Base-by-base conservation (phyloP, 2,113 vertebrate genomes). In the Ciconia boyciana region DNA sequence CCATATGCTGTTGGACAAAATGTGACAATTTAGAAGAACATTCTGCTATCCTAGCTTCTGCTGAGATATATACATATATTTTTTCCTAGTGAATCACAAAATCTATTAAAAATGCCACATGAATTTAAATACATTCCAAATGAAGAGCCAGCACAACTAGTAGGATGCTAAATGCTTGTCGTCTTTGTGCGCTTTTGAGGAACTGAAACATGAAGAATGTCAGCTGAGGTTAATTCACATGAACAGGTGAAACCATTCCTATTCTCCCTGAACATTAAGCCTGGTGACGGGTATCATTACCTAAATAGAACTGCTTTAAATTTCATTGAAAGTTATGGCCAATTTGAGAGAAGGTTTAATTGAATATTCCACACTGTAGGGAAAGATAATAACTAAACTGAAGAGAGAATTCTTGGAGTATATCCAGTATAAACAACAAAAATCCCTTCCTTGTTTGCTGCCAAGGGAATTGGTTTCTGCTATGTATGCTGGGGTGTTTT, bases 301-400 rank as follows among this genome's bases (percentile, higher is more conserved):
- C 94, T 95, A 95, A 97, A 94, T 49, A 92, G 93, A 97, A 90
- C 62, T 88, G 91, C 80, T 94, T 95, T 92, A 90, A 95, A 97
- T 96, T 97, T 62, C 94, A 72, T 57, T 46, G 43, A 87, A 97
- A 97, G 90, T 94, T 97, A 97, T 60, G 85, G 95, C 84, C 95
- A 97, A 97, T 98, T 97, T 90, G 95, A 98, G 94, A 82, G 89
- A 74, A 88, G 91, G 89, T 91, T 98, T 98, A 98, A 98, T 97
- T 98, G 96, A 97, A 92, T 96, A 97, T 96, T 83, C 85, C 74
- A 82, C 51, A 87, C 94, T 57, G 71, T 65, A 44, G 92, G 94
- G 96, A 93, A 97, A 97, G 96, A 89, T 94, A 96, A 96, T 90
- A 96, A 96, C 92, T 87, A 89, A 89, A 92, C 58, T 19, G 91